Evolutionary conservation across 2,113 vertebrate genomes (phyloP).

Genomic region (Brienomyrus longianalis): DNA sequence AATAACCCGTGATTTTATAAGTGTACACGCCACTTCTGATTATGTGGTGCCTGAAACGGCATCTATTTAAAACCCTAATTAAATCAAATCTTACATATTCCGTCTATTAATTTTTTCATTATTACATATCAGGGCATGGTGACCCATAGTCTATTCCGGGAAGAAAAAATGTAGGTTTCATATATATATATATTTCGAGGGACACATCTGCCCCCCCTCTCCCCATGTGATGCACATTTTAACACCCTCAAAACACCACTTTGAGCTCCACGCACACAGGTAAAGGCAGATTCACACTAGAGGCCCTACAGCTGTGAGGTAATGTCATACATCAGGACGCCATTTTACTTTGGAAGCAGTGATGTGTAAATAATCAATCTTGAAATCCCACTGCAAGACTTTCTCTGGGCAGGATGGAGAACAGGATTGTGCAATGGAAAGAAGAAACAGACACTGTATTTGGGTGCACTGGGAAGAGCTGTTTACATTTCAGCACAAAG

Average conservation of each 20-base stretch:
- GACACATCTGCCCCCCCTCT: not conserved
- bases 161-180: not conserved
- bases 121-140: not conserved
- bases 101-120: not conserved
- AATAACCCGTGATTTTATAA: not conserved
- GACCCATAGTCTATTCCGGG: not conserved
- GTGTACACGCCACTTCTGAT: not conserved
- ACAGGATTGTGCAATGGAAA: not conserved
- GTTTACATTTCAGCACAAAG: not conserved
- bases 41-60: not conserved
- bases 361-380: not conserved
- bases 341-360: not conserved
- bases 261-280: not conserved
- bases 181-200: not conserved
- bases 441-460: not conserved
- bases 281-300: not conserved
- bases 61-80: conserved; percentile 1
- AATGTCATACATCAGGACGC: not conserved
- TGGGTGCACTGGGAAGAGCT: not conserved
- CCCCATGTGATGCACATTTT: not conserved
- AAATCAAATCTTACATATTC: not conserved
- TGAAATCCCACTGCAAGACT: not conserved
- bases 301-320: not conserved
- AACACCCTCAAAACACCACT: not conserved
- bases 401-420: not conserved